These are phyloP conservation scores for Macrocentrus cingulum DNA, from an alignment of 1,140 invertebrate genomes.

Conservation along the genomic window DNA sequence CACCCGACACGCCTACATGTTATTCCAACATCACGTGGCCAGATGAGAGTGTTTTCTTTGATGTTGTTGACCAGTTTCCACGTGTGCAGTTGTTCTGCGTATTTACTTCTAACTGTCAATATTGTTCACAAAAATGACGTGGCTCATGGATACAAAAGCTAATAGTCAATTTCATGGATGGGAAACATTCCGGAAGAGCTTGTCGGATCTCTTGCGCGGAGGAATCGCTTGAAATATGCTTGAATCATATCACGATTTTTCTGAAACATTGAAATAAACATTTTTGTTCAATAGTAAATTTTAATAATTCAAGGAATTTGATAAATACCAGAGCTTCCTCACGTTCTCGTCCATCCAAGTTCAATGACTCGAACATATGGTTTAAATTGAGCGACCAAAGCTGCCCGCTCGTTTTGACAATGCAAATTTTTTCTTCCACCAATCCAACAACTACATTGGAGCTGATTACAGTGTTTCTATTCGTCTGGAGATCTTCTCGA, in stretches of 20 bases:
- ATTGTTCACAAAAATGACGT: too few relatives aligned
- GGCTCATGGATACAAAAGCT: background rate
- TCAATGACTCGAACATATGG: slow-evolving; percentile 33
- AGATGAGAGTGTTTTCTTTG: too few relatives aligned
- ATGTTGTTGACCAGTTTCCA: too few relatives aligned
- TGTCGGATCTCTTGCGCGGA: background rate
- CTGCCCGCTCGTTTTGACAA: slow-evolving; percentile 34
- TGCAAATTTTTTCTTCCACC: slow-evolving; percentile 36
- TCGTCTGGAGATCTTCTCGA: slow-evolving; percentile 24
- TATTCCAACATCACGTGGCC: too few relatives aligned
- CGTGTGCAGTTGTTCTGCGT: too few relatives aligned
- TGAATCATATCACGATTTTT: background rate
- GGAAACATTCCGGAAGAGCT: background rate
- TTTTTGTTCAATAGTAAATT: too few relatives aligned
- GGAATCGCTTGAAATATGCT: slow-evolving; percentile 3
- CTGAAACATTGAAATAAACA: background rate
- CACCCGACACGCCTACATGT: too few relatives aligned
- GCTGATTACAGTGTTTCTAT: slow-evolving; percentile 20
- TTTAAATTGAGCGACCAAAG: slow-evolving; percentile 37
- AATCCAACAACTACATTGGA: slow-evolving; percentile 34
- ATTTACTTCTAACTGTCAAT: too few relatives aligned
- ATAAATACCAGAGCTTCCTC: background rate
- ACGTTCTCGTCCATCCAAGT: background rate
- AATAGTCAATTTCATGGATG: background rate
- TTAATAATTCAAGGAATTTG: too few relatives aligned